Evolutionary conservation across 2,113 vertebrate genomes (phyloP).

Genomic region (Xiphophorus hellerii): DNA sequence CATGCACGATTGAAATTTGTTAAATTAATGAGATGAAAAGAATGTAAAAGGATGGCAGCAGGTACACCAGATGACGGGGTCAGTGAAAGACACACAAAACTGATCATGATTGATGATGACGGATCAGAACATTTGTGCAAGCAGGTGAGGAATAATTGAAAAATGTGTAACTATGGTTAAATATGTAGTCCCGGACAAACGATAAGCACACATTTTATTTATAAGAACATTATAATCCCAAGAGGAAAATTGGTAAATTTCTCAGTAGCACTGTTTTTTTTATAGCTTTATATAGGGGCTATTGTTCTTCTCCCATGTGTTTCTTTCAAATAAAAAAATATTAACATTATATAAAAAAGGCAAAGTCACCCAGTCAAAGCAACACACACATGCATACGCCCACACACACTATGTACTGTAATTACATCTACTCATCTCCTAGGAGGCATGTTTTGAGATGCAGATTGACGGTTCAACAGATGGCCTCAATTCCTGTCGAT

Average conservation of each 20-base stretch:
- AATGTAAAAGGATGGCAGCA: slow-evolving; percentile 80
- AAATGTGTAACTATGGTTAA: slow-evolving; percentile 66
- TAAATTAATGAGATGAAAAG: slow-evolving; percentile 88
- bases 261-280: neutral
- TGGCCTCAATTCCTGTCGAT: slow-evolving; percentile 52
- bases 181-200: slow-evolving; percentile 61
- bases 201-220: slow-evolving; percentile 32
- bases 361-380: slow-evolving; percentile 21
- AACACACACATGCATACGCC: neutral
- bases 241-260: slow-evolving; percentile 1
- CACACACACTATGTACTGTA: slow-evolving; percentile 27
- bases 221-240: neutral
- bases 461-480: slow-evolving; percentile 58
- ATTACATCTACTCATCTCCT: slow-evolving; percentile 52
- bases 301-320: neutral
- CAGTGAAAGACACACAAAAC: slow-evolving; percentile 83
- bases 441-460: slow-evolving; percentile 56
- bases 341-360: slow-evolving; percentile 23
- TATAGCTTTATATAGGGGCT: slow-evolving; percentile 15
- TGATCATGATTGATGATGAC: slow-evolving; percentile 85
- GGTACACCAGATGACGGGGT: slow-evolving; percentile 84
- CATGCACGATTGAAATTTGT: slow-evolving; percentile 84
- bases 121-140: slow-evolving; percentile 66
- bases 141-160: slow-evolving; percentile 72
- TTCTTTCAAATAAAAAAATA: slow-evolving; percentile 20